Evolutionary conservation across 2,888 invertebrate species (phyloP).

Genomic region (Perdita meconis): DNA sequence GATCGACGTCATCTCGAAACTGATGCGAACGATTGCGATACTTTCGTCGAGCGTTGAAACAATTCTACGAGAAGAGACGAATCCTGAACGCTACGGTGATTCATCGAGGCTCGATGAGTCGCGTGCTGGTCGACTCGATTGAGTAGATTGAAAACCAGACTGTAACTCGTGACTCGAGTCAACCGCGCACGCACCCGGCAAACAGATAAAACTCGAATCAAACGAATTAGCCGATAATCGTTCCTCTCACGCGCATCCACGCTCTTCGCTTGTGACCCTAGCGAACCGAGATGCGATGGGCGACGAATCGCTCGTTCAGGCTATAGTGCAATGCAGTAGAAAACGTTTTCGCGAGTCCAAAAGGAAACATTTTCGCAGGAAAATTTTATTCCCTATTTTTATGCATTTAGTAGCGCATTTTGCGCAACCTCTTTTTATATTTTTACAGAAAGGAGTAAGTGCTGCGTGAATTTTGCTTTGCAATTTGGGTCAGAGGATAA

Average conservation of each 20-base stretch:
- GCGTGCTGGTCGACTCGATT: constrained; percentile 62
- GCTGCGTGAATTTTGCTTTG: no score
- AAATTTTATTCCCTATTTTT: no score
- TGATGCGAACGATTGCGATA: no score
- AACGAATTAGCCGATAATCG: constrained; percentile 55
- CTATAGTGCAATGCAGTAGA: no score
- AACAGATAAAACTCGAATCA: constrained; percentile 44
- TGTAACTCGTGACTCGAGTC: constrained; percentile 52
- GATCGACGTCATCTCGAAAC: neutral
- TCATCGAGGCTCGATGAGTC: constrained; percentile 63
- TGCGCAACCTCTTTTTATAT: no score
- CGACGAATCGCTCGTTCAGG: constrained; percentile 1
- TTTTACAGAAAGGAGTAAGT: no score
- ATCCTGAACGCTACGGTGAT: constrained; percentile 42
- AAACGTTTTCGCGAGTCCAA: no score
- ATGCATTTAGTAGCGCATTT: no score
- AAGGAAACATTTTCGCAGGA: no score
- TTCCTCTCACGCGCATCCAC: constrained; percentile 16
- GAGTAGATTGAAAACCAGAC: constrained; percentile 65
- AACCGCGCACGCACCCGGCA: constrained; percentile 10
- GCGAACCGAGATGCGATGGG: no score
- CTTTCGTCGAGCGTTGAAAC: neutral
- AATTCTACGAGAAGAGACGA: neutral
- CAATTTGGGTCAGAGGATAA: no score
- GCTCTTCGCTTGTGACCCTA: constrained; percentile 1